Base-by-base conservation (phyloP, 2,113 vertebrate species). In the Brachyistius frenatus region DNA sequence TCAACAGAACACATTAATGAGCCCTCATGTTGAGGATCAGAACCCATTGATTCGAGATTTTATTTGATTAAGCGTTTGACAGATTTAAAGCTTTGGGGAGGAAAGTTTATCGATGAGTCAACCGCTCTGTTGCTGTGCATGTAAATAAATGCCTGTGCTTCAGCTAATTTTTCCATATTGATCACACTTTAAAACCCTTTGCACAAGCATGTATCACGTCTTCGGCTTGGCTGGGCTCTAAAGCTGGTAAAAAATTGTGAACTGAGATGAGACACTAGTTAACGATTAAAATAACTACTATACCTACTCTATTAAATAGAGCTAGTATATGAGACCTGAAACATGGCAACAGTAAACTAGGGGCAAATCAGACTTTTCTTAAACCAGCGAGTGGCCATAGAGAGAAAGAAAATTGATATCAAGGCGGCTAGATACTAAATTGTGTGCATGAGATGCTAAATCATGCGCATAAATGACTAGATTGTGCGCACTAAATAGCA, bases 1-100 rank as follows among this genome's bases (percentile, higher is more conserved):
- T 80, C 82, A 86, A 83, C 88, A 78, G 5, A 61, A 73, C 67
- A 89, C 92, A 94, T 94, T 93, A 94, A 94, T 93, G 92, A 66
- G 0, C 57, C 79, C 66, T 82, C 88, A 90, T 86, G 93, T 73
- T 67, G 79, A 58, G 82, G 76, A 79, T 87, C 73, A 86, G 64
- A 78, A 74, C 90, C 81, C 68, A 58, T 80, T 69, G 74, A 64
- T 85, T 88, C 50, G 76, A 88, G 89, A 92, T 82, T 87, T 85
- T 79, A 84, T 93, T 94, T 93, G 91, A 92, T 92, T 85, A 47
- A 54, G 79, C 84, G 56, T 66, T 73, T 91, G 91, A 88, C 86
- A 93, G 88, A 91, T 90, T 92, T 93, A 92, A 91, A 81, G 81
- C 64, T 79, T 87, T 75, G 61, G 53, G 62, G 83, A 76, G 23